Conservation (phyloP, 2,797 vertebrate genomes). For the Peromyscus eremicus region DNA sequence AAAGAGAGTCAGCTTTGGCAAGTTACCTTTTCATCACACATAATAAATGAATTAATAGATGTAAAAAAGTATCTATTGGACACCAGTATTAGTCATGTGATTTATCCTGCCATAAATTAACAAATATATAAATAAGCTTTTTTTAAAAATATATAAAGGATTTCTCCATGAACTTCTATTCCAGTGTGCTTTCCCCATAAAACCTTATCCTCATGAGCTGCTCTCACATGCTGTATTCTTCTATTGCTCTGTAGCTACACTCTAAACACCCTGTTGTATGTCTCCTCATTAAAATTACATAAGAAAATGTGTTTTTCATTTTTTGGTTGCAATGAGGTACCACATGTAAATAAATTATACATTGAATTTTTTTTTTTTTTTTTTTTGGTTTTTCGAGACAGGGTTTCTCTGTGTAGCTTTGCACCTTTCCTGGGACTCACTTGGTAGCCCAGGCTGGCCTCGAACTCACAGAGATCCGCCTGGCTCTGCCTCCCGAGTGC, state of each 20-base stretch:
- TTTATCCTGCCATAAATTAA: constrained; percentile 51
- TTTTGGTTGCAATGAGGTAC: background rate
- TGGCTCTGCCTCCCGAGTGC: too few relatives aligned
- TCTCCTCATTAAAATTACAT: background rate
- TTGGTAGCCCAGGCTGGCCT: too few relatives aligned
- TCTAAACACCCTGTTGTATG: background rate
- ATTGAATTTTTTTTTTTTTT: background rate
- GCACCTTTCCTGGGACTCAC: too few relatives aligned
- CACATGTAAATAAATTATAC: background rate
- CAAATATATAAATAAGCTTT: constrained; percentile 32
- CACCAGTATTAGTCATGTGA: constrained; percentile 32
- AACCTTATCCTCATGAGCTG: background rate
- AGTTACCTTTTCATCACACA: background rate
- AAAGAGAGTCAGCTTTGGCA: background rate
- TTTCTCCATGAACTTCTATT: background rate
- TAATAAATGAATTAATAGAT: background rate
- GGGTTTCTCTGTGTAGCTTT: too few relatives aligned
- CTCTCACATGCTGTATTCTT: background rate
- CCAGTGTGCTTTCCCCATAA: constrained; percentile 11
- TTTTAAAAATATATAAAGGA: background rate
- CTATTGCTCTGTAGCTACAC: background rate
- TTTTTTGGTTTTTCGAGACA: too few relatives aligned
- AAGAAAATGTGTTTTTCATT: background rate
- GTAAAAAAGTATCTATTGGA: background rate
- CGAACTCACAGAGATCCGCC: too few relatives aligned